Evolutionary conservation across 92 coral and sea anemone genomes (phyloP), one percentile per base, ranked within the genome.

Genomic region (Isaurus tuberculatus): DNA sequence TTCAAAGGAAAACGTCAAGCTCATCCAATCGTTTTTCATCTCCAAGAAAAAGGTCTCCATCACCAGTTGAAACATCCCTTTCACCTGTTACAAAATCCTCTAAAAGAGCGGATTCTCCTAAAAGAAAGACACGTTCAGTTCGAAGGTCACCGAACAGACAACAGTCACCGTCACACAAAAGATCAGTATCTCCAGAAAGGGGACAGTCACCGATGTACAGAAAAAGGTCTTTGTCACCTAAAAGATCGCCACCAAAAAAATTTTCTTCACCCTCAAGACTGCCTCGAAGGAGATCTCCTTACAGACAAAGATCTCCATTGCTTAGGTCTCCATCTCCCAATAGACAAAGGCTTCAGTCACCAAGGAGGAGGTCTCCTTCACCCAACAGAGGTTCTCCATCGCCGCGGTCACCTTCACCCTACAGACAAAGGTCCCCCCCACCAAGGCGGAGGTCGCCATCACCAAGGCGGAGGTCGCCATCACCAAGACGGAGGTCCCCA

Each of bases 291-390:
- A 19, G 25, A 8, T 60, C 66, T 11, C 60, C 19, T 14, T 51
- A 8, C 14, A 8, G 16, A 51, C 14, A 14, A n/a, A 51, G 60
- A 51, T n/a, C n/a, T n/a, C n/a, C n/a, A n/a, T n/a, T n/a, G n/a
- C n/a, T n/a, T n/a, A 17, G 60, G 20, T 51, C 60, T 15, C 10
- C 9, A 8, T 55, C 75, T 19, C 75, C 75, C 53, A 70, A 19
- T 13, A 63, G 69, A n/a, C 23, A 55, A 23, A 70, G 75, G 29
- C 23, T 30, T 1, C 13, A 17, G 37, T 70, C 75, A 13, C 75
- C 75, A 70, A 20, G 25, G 20, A 37, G 77, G 16, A 58, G 82
- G 58, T 77, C 82, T 31, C 80, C 65, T 14, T 74, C 65, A 4
- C 43, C 64, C 65, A 29, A 25, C 28, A 48, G 79, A 48, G 19